Evolutionary conservation across 1,140 invertebrate genomes (phyloP), one percentile per base, ranked within the genome.

Genomic region (Drosophila lowei): DNA sequence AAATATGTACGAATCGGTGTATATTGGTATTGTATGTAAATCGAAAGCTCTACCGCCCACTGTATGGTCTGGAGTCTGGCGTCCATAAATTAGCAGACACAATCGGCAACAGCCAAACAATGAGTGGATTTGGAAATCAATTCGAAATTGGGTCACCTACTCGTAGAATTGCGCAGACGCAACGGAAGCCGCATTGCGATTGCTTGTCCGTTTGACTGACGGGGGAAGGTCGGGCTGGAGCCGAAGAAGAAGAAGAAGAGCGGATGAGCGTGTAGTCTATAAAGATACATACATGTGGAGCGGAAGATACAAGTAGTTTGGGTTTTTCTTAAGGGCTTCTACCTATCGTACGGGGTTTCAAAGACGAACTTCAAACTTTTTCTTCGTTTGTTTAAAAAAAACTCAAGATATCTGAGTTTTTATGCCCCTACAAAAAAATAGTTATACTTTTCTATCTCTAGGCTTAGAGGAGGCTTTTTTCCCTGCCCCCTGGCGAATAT

Each of bases 161-260:
- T 38, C 34, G 34, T 50, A 88, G 83, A 86, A 88, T 86, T 88
- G 80, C 80, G 67, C 67, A 79, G 80, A 83, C 74, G 74, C 70
- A 65, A 61, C 63, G 62, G 65, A 68, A 68, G 63, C 57, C 42
- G 43, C 54, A n/a, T 25, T 13, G 11, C 73, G 60, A 77, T 55
- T 6, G 60, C 9, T 28, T 13, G 42, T 25, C 46, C 18, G 16
- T 55, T 1, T 7, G 6, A 52, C 34, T 38, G 34, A 15, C 8
- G 16, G 1, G 8, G n/a, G n/a, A 34, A 43, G 53, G 5, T 11
- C 15, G 2, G 9, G 15, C 9, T 23, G 8, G 8, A n/a, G 15
- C 11, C 2, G 49, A 49, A 13, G 1, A 11, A 13, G 34, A 38
- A 11, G 49, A 49, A 13, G 3, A 4, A 13, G 34, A 38, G 34